Base-by-base conservation (phyloP, 2,113 vertebrate genomes). In the Thymallus thymallus region DNA sequence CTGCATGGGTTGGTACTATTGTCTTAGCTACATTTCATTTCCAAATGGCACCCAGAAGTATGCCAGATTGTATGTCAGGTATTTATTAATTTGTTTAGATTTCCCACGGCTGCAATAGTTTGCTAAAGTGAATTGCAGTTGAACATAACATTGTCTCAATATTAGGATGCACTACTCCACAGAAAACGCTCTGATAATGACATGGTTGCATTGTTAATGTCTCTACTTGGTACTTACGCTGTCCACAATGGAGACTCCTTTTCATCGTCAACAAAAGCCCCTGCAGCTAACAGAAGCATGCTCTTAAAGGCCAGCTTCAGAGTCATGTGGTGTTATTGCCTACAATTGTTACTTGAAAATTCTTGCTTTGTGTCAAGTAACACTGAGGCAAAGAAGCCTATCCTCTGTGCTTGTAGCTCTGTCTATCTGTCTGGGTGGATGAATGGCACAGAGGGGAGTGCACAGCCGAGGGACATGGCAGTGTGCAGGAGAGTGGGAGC, bases 401-500 rank as follows among this genome's bases (percentile, higher is more conserved):
- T 22, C 22, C 60, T 10, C 80, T 84, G 77, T 75, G 76, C 58
- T 61, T 48, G 32, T 74, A 74, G 78, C 71, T 79, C 72, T 77
- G 70, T 75, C 35, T 12, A 23, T 75, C 77, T 26, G 55, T 77
- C 72, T 73, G 71, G 30, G 69, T 69, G 76, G 77, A 60, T 74
- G 23, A 73, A 72, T 56, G 41, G 13, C 71, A n/a, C 18, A 58
- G 65, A 80, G 76, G 55, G 70, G 14, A 55, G 51, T 0, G 76
- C 79, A 9, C 35, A 41, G 35, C 35, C 9, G 9, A 41, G 35
- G 35, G 84, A 77, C 84, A 86, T 55, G 51, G 51, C 4, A 80
- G 29, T 60, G 79, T 73, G 75, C 73, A 76, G 82, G 68, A 45
- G 71, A 75, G 73, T 51, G 61, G 85, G 77, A 81, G 74, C 35